Percentiles rank a stretch among this genome's conserved stretches.
Evolutionary conservation across 2,113 vertebrate species (phyloP).

Genomic region (Dasyprocta punctata): DNA sequence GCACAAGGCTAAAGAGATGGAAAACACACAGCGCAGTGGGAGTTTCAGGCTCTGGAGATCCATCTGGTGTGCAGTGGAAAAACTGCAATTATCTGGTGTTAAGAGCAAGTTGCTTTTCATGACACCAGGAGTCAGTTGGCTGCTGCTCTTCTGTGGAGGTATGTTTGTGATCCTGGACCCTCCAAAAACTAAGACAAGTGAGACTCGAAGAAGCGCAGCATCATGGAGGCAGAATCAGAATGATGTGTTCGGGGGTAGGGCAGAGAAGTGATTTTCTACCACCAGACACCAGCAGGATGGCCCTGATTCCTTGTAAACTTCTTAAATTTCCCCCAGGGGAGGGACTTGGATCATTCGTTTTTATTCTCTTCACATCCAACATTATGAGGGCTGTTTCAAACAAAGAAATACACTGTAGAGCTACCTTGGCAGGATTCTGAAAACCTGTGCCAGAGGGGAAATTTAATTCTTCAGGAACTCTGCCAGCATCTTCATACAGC

Average conservation of each 20-base stretch:
- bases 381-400: neutral
- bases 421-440: no score
- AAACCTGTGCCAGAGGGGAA: neutral
- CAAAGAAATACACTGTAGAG: neutral
- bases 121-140: no score
- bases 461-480: accelerated
- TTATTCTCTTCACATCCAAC: no score
- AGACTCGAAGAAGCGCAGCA: no score
- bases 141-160: no score
- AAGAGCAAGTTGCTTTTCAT: neutral
- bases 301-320: accelerated
- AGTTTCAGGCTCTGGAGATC: neutral
- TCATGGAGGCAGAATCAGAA: no score
- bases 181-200: neutral
- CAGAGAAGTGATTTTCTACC: no score
- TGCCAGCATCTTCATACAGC: no score
- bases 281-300: accelerated
- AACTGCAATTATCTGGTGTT: neutral
- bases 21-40: neutral
- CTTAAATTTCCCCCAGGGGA: neutral
- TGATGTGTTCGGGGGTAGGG: no score
- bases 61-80: neutral
- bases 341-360: neutral
- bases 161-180: neutral
- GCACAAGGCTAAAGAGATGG: accelerated